A percentile compares a stretch with the other conserved stretches of the same genome.
These are phyloP conservation scores for Ceuthmochares aereus DNA, from an alignment of 2,113 vertebrate genomes.

Conservation along the genomic window DNA sequence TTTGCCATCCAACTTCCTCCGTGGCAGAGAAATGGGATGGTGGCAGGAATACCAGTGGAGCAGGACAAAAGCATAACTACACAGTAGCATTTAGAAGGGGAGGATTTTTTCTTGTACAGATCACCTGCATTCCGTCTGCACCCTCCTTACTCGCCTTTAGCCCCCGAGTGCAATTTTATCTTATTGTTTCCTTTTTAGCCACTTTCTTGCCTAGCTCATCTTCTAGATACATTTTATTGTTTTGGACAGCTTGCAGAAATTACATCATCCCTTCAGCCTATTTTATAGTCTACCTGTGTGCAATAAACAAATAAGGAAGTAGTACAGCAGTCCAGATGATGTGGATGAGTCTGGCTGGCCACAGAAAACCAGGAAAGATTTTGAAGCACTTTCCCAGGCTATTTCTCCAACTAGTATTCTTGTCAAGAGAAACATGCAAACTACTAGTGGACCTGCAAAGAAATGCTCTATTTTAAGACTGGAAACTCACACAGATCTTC, in stretches of 20 bases:
- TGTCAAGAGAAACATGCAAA: neutral
- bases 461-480: neutral
- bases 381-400: neutral
- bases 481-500: neutral
- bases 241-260: neutral
- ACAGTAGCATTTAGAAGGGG: neutral
- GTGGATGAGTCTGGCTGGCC: neutral
- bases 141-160: neutral
- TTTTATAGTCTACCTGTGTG: neutral
- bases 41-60: neutral
- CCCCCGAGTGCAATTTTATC: fast-evolving
- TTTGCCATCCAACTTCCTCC: neutral
- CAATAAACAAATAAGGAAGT: neutral
- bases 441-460: neutral
- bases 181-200: neutral
- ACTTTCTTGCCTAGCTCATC: neutral
- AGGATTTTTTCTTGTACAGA: neutral
- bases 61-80: neutral
- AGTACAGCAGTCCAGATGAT: neutral
- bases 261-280: neutral
- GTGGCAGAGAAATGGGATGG: neutral
- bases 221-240: neutral
- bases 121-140: neutral
- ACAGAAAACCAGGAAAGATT: neutral
- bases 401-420: neutral